These are phyloP conservation scores for Coryphaenoides rupestris DNA, from an alignment of 2,113 vertebrate genomes.

Conservation along the genomic window DNA sequence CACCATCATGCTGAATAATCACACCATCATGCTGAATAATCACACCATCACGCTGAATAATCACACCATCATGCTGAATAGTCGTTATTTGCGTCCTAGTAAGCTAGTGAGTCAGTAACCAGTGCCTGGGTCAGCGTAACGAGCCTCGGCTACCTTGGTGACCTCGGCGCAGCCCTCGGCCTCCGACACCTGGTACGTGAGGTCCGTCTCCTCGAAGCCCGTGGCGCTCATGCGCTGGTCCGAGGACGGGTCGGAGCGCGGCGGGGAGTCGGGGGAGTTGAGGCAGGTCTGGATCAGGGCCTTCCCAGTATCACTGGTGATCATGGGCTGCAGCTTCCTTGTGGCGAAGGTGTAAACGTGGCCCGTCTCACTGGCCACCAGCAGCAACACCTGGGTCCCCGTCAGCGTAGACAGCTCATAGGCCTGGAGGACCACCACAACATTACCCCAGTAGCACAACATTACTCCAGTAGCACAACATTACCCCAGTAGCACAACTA, in stretches of 20 bases:
- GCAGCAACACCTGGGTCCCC: slow-evolving; percentile 92
- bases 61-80: too few relatives aligned
- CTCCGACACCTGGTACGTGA: slow-evolving; percentile 90
- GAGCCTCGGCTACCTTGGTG: too few relatives aligned
- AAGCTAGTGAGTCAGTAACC: too few relatives aligned
- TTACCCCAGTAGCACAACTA: too few relatives aligned
- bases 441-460: too few relatives aligned
- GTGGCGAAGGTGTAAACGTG: slow-evolving; percentile 98
- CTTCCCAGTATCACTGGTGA: slow-evolving; percentile 98
- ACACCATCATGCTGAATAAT: too few relatives aligned
- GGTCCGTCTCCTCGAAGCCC: slow-evolving; percentile 96
- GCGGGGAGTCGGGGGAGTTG: slow-evolving; percentile 97
- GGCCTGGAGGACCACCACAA: slow-evolving; percentile 76
- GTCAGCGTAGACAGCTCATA: slow-evolving; percentile 94
- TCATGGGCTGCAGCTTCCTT: slow-evolving; percentile 98
- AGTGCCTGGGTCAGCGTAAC: too few relatives aligned
- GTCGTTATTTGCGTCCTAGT: too few relatives aligned
- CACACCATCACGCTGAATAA: too few relatives aligned
- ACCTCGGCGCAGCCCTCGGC: too few relatives aligned
- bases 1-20: too few relatives aligned
- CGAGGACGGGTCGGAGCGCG: slow-evolving; percentile 90
- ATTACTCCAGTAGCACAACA: too few relatives aligned
- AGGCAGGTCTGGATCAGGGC: slow-evolving; percentile 98
- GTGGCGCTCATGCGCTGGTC: slow-evolving; percentile 99
- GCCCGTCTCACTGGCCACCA: slow-evolving; percentile 97